A percentile compares a stretch with the other conserved stretches of the same genome.
phyloP scores from a whole-genome alignment of 2,797 vertebrate genomes.

The Chloroceryle amazona region DNA sequence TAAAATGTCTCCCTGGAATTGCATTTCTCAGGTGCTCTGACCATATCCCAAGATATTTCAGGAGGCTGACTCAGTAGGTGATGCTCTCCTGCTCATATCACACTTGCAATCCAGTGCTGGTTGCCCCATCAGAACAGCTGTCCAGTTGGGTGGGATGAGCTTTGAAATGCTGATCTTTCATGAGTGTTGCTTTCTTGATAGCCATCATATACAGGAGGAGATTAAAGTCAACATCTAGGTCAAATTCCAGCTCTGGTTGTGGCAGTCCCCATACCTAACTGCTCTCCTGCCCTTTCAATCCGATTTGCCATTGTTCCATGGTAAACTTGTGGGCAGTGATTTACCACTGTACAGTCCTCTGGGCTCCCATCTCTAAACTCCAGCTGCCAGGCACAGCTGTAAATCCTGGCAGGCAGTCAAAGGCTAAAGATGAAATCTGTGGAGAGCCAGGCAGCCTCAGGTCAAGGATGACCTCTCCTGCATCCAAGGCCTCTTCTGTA shows the following conservation, averaged over 20 bases:
- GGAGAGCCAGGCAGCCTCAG: neutral
- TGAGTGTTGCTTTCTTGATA: neutral
- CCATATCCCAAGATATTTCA: neutral
- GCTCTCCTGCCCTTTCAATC: neutral
- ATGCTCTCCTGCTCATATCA: neutral
- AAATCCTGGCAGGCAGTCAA: neutral
- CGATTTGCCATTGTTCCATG: neutral
- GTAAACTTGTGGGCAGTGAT: neutral
- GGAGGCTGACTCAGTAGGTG: neutral
- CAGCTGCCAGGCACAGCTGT: neutral
- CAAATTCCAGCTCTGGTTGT: neutral
- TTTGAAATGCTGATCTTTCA: neutral
- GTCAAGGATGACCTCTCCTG: neutral
- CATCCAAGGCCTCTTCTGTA: neutral
- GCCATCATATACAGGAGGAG: neutral
- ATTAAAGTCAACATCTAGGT: neutral
- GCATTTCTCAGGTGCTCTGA: accelerated
- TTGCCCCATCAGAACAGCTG: neutral
- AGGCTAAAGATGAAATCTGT: neutral
- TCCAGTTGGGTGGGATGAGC: neutral
- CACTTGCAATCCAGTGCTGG: neutral
- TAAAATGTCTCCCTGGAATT: neutral
- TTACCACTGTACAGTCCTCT: neutral
- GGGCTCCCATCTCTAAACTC: neutral
- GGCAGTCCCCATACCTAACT: neutral